A percentile compares a stretch with the other conserved stretches of the same genome.
Evolutionary conservation across 2,797 vertebrate species (phyloP).

Genomic region (Miichthys miiuy): DNA sequence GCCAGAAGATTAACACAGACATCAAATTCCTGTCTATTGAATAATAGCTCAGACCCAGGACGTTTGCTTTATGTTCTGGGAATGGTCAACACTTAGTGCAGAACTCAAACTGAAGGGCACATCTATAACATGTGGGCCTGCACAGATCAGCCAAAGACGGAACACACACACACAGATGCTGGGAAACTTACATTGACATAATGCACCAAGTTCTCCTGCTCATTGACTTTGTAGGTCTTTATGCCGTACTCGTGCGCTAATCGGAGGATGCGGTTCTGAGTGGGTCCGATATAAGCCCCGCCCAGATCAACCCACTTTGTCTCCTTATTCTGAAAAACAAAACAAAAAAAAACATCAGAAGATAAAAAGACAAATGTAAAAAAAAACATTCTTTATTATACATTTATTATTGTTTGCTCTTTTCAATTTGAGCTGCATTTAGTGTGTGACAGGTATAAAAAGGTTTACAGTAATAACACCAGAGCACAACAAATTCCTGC

Average conservation of each 20-base stretch:
- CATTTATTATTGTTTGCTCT: too few species aligned
- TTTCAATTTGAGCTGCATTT: too few species aligned
- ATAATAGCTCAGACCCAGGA: too few species aligned
- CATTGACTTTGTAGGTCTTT: conserved; percentile 96
- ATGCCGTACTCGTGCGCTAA: conserved; percentile 92
- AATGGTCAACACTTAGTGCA: not conserved
- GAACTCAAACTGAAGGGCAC: not conserved
- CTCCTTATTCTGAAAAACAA: conserved; percentile 89
- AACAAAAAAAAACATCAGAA: not conserved
- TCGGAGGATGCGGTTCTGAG: conserved; percentile 95
- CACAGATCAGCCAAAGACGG: not conserved
- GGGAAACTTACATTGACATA: conserved; percentile 89
- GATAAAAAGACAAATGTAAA: not conserved
- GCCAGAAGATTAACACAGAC: not conserved
- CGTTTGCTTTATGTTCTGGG: conserved; percentile 23
- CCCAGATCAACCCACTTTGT: conserved; percentile 96
- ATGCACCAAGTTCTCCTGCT: conserved; percentile 90
- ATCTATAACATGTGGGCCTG: not conserved
- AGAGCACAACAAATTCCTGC: not conserved
- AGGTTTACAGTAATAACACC: too few species aligned
- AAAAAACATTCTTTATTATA: too few species aligned
- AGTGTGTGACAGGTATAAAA: too few species aligned
- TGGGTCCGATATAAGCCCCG: conserved; percentile 95
- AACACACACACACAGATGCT: not conserved
- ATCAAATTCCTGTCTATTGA: too few species aligned